Conservation (phyloP, 1,140 invertebrate species). For the Ephestia elutella region DNA sequence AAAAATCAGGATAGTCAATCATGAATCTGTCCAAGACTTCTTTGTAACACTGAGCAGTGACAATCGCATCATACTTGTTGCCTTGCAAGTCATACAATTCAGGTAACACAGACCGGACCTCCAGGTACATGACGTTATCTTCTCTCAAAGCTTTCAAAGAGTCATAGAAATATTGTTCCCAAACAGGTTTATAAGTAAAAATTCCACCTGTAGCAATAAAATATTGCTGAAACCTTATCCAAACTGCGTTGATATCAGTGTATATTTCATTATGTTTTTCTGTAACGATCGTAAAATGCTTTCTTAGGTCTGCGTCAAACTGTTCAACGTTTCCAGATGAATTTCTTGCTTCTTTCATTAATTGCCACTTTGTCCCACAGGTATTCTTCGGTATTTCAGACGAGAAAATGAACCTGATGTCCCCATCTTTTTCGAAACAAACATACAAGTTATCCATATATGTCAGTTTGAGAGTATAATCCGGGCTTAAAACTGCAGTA, state of each 20-base stretch:
- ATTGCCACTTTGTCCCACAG: slow-evolving; percentile 67
- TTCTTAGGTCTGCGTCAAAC: slow-evolving; percentile 77
- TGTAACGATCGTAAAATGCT: slow-evolving; percentile 77
- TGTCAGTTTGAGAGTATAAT: slow-evolving; percentile 82
- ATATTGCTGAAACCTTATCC: slow-evolving; percentile 80
- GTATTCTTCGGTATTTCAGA: slow-evolving; percentile 38
- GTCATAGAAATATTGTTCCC: slow-evolving; percentile 82
- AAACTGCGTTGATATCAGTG: slow-evolving; percentile 78
- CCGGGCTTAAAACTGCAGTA: slow-evolving; percentile 76
- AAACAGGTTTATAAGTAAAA: slow-evolving; percentile 81
- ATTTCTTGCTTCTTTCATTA: slow-evolving; percentile 74
- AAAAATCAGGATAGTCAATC: slow-evolving; percentile 78
- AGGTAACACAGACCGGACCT: slow-evolving; percentile 78
- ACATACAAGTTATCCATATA: slow-evolving; percentile 81
- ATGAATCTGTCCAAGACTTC: slow-evolving; percentile 76
- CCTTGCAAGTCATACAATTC: slow-evolving; percentile 80
- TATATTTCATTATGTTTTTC: slow-evolving; percentile 77
- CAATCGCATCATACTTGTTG: slow-evolving; percentile 68
- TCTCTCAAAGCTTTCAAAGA: slow-evolving; percentile 81
- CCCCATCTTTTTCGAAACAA: slow-evolving; percentile 66
- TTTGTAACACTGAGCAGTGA: slow-evolving; percentile 77
- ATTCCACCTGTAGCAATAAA: slow-evolving; percentile 77
- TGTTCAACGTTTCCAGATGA: slow-evolving; percentile 62
- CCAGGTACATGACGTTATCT: slow-evolving; percentile 88
- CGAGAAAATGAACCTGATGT: slow-evolving; percentile 45